Evolutionary conservation across 2,797 vertebrate species (phyloP).

Genomic region (Eremophila alpestris): DNA sequence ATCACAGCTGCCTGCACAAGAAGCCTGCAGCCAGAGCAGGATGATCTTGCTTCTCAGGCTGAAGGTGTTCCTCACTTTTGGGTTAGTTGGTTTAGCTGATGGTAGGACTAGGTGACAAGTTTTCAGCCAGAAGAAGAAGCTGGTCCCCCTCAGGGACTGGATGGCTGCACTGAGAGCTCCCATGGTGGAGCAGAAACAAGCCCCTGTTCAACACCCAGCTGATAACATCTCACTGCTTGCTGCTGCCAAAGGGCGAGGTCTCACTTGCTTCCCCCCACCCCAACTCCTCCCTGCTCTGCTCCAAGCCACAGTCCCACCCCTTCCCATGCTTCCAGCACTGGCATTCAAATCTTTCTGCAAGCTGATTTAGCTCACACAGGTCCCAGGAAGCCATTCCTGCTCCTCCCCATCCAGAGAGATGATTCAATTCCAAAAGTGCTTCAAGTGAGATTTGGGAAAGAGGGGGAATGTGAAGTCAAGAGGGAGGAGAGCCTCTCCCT

Average conservation of each 20-base stretch:
- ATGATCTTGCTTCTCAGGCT: background rate
- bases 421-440: background rate
- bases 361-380: background rate
- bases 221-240: slow-evolving; percentile 11
- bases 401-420: background rate
- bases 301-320: background rate
- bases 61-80: background rate
- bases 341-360: background rate
- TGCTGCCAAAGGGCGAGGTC: slow-evolving; percentile 39
- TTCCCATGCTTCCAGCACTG: background rate
- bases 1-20: accelerated
- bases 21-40: background rate
- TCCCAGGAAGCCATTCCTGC: slow-evolving; percentile 13
- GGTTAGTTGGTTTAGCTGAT: background rate
- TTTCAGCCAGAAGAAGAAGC: background rate
- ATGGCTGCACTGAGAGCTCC: background rate
- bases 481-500: slow-evolving; percentile 31
- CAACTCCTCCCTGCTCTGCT: slow-evolving; percentile 17
- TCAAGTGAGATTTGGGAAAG: background rate
- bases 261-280: background rate
- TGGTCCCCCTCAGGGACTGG: background rate
- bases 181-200: background rate
- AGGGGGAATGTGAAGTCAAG: background rate
- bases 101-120: background rate
- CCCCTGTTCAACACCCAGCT: background rate